Base-by-base conservation (phyloP, 2,113 vertebrate genomes). In the Stegostoma tigrinum region DNA sequence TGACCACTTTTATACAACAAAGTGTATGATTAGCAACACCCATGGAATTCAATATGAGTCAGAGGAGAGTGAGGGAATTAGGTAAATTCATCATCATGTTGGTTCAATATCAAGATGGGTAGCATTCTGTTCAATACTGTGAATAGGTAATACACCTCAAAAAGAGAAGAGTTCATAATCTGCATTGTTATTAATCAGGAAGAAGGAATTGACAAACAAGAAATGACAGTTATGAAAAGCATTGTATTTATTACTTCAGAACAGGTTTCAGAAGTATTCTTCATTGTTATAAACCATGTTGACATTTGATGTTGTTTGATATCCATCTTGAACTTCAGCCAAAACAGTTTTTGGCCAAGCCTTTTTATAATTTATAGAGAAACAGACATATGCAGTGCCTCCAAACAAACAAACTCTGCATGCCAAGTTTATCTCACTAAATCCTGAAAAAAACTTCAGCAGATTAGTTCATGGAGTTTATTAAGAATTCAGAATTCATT, bases 371-470 rank as follows among this genome's bases (percentile, higher is more conserved):
- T 72, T 75, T 95, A 52, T 72, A 48, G 94, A 75, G 52, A 72
- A 95, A 75, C 67, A 95, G 94, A 75, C 67, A 48, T 72, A 52
- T 0, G 23, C 68, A 95, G 52, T 95, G 48, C 67, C 38, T 52
- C 67, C n/a, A 72, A 95, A 95, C 94, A 95, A 72, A 95, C 27
- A 72, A 72, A 72, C 21, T 12, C 94, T 52, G 68, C 8, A 72
- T 95, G 94, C 94, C 94, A 95, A 95, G 67, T 95, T 72, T 72
- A 95, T 75, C 94, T 95, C 94, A 95, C 48, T 75, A 95, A 95
- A 95, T 75, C n/a, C 38, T 72, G 93, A 95, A 95, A 95, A 72
- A 61, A 61, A 72, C 67, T 95, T 67, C 94, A 72, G 94, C 45
- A 48, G 68, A 95, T 95, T 95, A 95, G 42, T 72, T 72, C 67